phyloP scores from a whole-genome alignment of 1,140 invertebrate genomes.

The Catajapyx aquilonaris region DNA sequence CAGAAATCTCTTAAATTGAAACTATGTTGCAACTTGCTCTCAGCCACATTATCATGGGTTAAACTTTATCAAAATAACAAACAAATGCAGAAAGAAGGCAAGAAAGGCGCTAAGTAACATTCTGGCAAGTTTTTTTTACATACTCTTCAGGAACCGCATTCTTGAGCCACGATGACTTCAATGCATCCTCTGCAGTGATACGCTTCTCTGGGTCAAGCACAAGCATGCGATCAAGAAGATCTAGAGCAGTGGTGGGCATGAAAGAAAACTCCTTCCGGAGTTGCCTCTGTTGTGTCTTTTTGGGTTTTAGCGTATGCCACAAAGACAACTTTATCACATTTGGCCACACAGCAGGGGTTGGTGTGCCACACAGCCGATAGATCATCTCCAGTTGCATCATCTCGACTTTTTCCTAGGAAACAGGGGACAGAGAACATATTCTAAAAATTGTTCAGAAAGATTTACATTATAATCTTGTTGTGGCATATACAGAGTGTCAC shows the following conservation, averaged over 20 bases:
- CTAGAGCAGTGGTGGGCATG: slow-evolving; percentile 71
- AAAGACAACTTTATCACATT: slow-evolving; percentile 84
- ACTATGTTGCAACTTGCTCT: too few species aligned
- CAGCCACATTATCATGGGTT: too few species aligned
- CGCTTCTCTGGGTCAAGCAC: slow-evolving; percentile 84
- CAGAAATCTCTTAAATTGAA: too few species aligned
- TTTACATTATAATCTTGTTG: too few species aligned
- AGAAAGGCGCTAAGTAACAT: too few species aligned
- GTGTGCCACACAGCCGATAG: slow-evolving; percentile 84
- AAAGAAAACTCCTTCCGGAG: slow-evolving; percentile 82
- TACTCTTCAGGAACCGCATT: slow-evolving; percentile 76
- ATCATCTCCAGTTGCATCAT: slow-evolving; percentile 89
- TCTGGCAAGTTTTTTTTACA: too few species aligned
- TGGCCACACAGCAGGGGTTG: slow-evolving; percentile 90
- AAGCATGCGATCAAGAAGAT: slow-evolving; percentile 90
- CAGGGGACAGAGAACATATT: too few species aligned
- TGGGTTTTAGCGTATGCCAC: slow-evolving; percentile 87
- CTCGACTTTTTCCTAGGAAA: slow-evolving; percentile 62
- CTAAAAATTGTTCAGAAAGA: too few species aligned
- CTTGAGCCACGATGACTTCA: slow-evolving; percentile 81
- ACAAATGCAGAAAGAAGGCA: too few species aligned
- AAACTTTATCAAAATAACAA: too few species aligned
- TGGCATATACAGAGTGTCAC: too few species aligned
- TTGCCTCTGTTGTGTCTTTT: slow-evolving; percentile 67
- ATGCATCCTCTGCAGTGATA: slow-evolving; percentile 83